phyloP scores from a whole-genome alignment of 2,888 invertebrate genomes.

The Amphipyra tragopoginis region DNA sequence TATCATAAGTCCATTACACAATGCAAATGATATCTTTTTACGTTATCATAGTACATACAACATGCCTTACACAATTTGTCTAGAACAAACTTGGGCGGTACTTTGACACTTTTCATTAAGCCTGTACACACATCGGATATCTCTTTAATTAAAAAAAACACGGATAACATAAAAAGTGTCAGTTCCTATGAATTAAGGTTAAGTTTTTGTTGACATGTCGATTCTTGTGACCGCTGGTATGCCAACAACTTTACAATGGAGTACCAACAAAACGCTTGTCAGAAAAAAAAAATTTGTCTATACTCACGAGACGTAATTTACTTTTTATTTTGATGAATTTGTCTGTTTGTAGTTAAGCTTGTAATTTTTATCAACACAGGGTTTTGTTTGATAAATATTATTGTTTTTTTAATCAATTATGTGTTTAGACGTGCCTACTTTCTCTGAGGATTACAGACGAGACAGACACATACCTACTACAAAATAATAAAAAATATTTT shows the following conservation, averaged over 20 bases:
- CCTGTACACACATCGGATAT: constrained; percentile 58
- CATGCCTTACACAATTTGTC: constrained; percentile 62
- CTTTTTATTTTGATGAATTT: constrained; percentile 28
- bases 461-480: neutral
- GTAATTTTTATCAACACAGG: constrained; percentile 1
- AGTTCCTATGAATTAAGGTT: constrained; percentile 71
- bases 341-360: neutral
- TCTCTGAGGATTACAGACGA: neutral
- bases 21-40: constrained; percentile 60
- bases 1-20: constrained; percentile 60
- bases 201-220: constrained; percentile 66
- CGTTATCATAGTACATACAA: constrained; percentile 59
- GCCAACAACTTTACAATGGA: constrained; percentile 65
- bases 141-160: constrained; percentile 70
- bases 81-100: constrained; percentile 66
- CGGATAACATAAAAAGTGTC: constrained; percentile 67
- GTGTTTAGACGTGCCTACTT: neutral
- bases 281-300: constrained; percentile 50
- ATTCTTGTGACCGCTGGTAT: constrained; percentile 66
- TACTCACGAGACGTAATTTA: neutral
- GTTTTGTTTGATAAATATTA: neutral
- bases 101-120: constrained; percentile 60
- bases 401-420: neutral
- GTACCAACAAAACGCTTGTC: constrained; percentile 43
- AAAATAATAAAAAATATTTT: too few species aligned